phyloP scores from a whole-genome alignment of 1,140 invertebrate genomes.

The Drosophila ogumai region DNA sequence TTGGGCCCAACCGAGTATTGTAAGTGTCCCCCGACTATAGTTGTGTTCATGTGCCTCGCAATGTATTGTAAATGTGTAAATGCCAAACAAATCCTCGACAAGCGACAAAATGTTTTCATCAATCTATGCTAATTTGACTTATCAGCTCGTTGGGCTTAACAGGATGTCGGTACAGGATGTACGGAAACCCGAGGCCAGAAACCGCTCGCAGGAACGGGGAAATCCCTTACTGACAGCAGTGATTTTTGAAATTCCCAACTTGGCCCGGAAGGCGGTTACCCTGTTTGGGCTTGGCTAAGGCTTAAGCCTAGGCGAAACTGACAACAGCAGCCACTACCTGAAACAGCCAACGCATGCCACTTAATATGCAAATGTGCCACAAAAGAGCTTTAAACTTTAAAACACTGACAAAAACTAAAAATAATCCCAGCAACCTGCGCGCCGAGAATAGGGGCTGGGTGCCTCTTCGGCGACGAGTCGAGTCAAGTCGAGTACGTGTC shows the following conservation, averaged over 20 bases:
- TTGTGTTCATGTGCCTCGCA: conserved; percentile 46
- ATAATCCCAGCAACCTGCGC: conserved; percentile 34
- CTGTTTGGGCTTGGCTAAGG: conserved; percentile 41
- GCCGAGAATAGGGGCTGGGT: background rate
- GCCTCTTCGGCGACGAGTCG: conserved; percentile 20
- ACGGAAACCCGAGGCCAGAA: background rate
- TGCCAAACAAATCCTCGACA: conserved; percentile 50
- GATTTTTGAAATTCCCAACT: conserved; percentile 70
- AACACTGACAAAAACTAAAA: conserved; percentile 66
- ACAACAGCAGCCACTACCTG: conserved; percentile 49
- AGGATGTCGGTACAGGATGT: conserved; percentile 12
- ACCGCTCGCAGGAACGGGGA: conserved; percentile 29
- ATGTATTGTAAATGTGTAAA: conserved; percentile 54
- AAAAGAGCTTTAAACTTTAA: conserved; percentile 82
- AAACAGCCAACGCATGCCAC: conserved; percentile 69
- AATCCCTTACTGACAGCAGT: conserved; percentile 47
- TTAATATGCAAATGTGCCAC: conserved; percentile 81
- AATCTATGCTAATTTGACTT: conserved; percentile 74
- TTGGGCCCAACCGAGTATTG: conserved; percentile 33
- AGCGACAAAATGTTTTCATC: conserved; percentile 38
- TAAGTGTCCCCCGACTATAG: conserved; percentile 37
- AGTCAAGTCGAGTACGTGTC: conserved; percentile 72
- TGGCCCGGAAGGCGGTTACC: conserved; percentile 34
- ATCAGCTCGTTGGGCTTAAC: conserved; percentile 55
- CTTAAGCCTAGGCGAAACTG: conserved; percentile 73